These are phyloP conservation scores for Pachyramphus minor DNA, from an alignment of 2,113 vertebrate species.

Conservation along the genomic window DNA sequence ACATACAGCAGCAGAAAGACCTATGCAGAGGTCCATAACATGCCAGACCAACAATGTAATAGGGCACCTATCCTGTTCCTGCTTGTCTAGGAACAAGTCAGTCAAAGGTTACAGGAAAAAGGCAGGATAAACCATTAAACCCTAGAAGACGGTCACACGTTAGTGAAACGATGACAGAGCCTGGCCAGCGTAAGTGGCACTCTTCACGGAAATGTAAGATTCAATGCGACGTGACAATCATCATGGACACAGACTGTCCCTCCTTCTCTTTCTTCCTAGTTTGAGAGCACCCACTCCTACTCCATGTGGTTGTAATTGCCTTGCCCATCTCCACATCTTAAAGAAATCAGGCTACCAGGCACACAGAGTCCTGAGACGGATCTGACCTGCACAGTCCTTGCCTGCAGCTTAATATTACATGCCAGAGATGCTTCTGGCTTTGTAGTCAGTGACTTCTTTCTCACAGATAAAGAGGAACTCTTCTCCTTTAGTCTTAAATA, in stretches of 20 bases:
- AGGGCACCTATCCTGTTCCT: not conserved
- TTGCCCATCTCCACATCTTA: not conserved
- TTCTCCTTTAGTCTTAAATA: not conserved
- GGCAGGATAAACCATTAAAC: not conserved
- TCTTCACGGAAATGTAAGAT: not conserved
- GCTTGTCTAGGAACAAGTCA: not conserved
- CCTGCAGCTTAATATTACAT: not conserved
- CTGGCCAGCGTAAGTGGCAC: accelerated
- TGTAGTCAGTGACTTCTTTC: not conserved
- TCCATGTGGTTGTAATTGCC: not conserved
- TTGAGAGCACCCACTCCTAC: accelerated
- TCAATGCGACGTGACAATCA: accelerated
- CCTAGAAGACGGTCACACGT: accelerated
- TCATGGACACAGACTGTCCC: not conserved
- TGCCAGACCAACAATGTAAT: not conserved
- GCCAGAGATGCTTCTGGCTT: not conserved
- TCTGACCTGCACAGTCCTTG: not conserved
- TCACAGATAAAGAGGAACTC: not conserved
- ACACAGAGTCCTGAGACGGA: not conserved
- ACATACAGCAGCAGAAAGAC: not conserved
- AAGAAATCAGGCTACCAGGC: not conserved
- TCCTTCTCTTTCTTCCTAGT: not conserved
- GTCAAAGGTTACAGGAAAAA: not conserved
- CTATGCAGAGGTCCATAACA: accelerated
- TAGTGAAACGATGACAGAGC: not conserved